Evolutionary conservation across 2,797 vertebrate genomes (phyloP).

Genomic region (Vultur gryphus): DNA sequence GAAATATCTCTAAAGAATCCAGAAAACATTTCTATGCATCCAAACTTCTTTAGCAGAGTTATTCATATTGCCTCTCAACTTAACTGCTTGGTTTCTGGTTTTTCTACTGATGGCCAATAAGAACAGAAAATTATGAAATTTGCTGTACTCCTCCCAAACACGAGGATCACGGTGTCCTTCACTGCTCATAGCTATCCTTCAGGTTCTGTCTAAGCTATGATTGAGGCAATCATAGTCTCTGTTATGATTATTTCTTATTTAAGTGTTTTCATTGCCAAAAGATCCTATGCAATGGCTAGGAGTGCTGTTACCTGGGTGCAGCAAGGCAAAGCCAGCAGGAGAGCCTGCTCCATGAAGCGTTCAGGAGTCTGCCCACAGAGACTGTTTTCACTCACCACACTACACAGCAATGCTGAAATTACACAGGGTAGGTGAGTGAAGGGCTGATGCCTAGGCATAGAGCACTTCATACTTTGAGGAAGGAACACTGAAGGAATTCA

Average conservation of each 20-base stretch:
- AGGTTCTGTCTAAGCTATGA: background rate
- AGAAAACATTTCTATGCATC: background rate
- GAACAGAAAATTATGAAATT: background rate
- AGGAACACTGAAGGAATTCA: background rate
- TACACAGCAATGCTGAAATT: background rate
- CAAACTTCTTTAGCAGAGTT: background rate
- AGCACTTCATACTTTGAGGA: background rate
- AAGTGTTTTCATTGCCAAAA: background rate
- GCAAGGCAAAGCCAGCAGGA: background rate
- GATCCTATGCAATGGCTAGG: background rate
- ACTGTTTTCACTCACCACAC: background rate
- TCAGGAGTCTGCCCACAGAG: background rate
- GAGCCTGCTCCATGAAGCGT: background rate
- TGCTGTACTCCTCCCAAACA: background rate
- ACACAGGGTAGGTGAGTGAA: background rate
- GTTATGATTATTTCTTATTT: background rate
- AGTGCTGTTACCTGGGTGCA: background rate
- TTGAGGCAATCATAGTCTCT: background rate
- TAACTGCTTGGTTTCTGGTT: background rate
- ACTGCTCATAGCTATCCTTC: background rate
- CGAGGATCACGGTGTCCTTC: background rate
- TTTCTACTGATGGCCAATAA: background rate
- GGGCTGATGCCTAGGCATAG: background rate
- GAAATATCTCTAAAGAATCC: background rate
- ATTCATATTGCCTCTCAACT: background rate